Conservation (phyloP, 2,113 vertebrate genomes). For the Rallus limicola region DNA sequence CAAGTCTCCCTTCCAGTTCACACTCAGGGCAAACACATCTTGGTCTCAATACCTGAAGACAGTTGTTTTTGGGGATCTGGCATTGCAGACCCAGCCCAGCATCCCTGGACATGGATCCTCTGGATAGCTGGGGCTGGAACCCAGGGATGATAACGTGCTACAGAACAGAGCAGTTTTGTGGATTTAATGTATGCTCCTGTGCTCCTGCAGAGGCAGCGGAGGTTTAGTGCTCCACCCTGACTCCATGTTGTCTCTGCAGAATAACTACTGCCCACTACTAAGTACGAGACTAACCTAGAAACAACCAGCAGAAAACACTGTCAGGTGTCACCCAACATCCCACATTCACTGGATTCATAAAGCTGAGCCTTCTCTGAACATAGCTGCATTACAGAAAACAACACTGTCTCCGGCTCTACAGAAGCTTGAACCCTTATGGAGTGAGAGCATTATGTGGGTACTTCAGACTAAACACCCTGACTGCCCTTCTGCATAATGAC, state of each 20-base stretch:
- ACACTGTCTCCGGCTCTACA: neutral
- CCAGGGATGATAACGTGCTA: neutral
- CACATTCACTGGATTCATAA: neutral
- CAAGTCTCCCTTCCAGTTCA: neutral
- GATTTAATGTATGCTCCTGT: neutral
- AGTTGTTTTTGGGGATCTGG: neutral
- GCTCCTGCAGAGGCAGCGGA: neutral
- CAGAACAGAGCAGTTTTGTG: neutral
- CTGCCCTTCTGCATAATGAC: neutral
- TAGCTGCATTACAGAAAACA: neutral
- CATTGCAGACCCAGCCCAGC: neutral
- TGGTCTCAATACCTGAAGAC: neutral
- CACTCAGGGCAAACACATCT: neutral
- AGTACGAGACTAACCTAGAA: neutral
- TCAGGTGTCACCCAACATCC: neutral
- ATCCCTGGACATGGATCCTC: neutral
- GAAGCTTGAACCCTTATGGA: neutral
- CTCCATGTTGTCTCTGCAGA: neutral
- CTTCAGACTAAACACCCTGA: neutral
- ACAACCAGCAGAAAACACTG: neutral
- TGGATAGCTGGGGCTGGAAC: neutral
- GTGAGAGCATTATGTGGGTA: neutral
- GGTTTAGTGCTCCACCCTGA: neutral
- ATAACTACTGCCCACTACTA: neutral
- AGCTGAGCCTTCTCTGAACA: neutral